Evolutionary conservation across 2,113 vertebrate genomes (phyloP), one percentile per base, ranked within the genome.

Genomic region (Corythaixoides concolor): DNA sequence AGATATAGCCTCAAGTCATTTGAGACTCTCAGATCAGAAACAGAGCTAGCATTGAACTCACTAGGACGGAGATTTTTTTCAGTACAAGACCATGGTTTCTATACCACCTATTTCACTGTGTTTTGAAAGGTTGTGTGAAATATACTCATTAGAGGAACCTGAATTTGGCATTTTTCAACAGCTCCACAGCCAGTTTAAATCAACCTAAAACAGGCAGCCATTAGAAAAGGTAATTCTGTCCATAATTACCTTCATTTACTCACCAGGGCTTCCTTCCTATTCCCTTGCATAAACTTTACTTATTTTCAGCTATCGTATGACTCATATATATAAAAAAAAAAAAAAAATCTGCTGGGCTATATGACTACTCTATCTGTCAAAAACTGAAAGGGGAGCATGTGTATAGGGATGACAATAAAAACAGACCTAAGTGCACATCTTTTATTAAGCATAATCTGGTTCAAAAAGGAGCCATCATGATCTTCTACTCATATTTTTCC

Each of bases 41-140:
- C 30, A 93, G 64, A 91, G 45, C 11, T 64, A 63, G 35, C 85
- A 66, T 58, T 91, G 69, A 93, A 88, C 81, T 72, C 53, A 78
- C 56, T 75, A 85, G 85, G 69, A 93, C 27, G 76, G 81, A 85
- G 20, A 41, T 67, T 60, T 89, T 88, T 85, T 90, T 93, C 49
- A 64, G 15, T 82, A 69, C 27, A 88, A 70, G 69, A 24, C 47
- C 75, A 26, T 52, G 21, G 17, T 75, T 92, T 78, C 60, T 85
- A 28, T 81, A 70, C 16, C 20, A 96, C 66, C 62, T 88, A 56
- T 85, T 91, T 89, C 67, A 64, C 53, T 82, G 45, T 82, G 62
- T 89, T 94, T 90, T 90, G 73, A 95, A 93, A 84, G 39, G 13
- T 59, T 82, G 19, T 82, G 47, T 89, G 33, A 85, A 94, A 89